These are phyloP conservation scores for Mythimna albipuncta DNA, from an alignment of 2,888 invertebrate genomes.

Conservation along the genomic window DNA sequence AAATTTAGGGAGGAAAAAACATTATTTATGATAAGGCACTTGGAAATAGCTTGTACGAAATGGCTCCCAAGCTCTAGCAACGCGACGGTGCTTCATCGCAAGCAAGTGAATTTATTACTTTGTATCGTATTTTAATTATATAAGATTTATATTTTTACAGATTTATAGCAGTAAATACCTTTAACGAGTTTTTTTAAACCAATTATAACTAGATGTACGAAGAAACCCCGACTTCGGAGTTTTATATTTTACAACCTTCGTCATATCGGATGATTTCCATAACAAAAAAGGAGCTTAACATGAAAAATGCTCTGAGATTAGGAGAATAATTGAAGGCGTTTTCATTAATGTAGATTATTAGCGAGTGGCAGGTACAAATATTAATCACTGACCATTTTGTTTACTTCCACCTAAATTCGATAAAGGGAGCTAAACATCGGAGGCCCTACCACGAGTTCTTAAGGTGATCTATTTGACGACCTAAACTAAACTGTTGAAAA, in stretches of 20 bases:
- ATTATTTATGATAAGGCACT: slow-evolving; percentile 57
- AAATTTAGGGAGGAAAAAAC: slow-evolving; percentile 42
- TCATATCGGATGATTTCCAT: slow-evolving; percentile 53
- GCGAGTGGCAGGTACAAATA: background rate
- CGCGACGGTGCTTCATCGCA: slow-evolving; percentile 54
- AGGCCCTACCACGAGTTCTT: too few species aligned
- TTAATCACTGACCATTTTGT: background rate
- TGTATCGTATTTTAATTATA: slow-evolving; percentile 75
- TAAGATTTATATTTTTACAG: slow-evolving; percentile 68
- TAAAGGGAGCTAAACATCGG: too few species aligned
- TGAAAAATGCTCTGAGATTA: slow-evolving; percentile 24
- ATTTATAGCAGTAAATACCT: slow-evolving; percentile 67
- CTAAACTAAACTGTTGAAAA: too few species aligned
- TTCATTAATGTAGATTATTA: slow-evolving; percentile 10
- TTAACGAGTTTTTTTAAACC: slow-evolving; percentile 55
- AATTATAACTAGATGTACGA: slow-evolving; percentile 24
- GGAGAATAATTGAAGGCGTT: slow-evolving; percentile 30
- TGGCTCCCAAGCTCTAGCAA: slow-evolving; percentile 52
- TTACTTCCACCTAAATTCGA: too few species aligned
- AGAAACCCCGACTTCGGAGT: too few species aligned
- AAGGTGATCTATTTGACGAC: too few species aligned
- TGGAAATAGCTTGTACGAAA: slow-evolving; percentile 52
- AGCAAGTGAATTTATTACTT: slow-evolving; percentile 73
- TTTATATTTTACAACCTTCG: slow-evolving; percentile 33
- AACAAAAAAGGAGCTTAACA: slow-evolving; percentile 55